phyloP scores from a whole-genome alignment of 2,888 invertebrate genomes.

The Drosophila pseudotakahashii region DNA sequence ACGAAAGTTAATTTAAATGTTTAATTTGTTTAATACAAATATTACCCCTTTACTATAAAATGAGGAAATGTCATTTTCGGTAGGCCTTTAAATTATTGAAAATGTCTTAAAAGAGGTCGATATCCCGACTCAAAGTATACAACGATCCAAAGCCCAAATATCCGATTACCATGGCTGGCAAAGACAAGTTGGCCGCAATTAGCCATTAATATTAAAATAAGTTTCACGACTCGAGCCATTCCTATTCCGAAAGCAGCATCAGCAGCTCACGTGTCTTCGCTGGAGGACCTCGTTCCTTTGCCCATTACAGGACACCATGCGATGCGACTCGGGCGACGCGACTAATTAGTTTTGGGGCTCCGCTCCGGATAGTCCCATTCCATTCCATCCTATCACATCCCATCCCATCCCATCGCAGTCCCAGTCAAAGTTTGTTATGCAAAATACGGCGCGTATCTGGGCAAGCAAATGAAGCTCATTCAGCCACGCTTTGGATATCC shows the following conservation, averaged over 20 bases:
- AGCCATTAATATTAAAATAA: constrained; percentile 74
- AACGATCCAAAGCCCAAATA: no score
- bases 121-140: no score
- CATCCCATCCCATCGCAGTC: not conserved
- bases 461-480: constrained; percentile 79
- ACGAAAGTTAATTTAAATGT: no score
- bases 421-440: constrained; percentile 76
- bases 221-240: constrained; percentile 47
- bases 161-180: constrained; percentile 1
- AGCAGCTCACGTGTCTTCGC: constrained; percentile 69
- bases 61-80: no score
- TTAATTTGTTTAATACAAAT: no score
- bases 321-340: constrained; percentile 33
- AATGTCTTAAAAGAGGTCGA: not conserved
- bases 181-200: constrained; percentile 64
- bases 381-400: constrained; percentile 13
- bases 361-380: constrained; percentile 45
- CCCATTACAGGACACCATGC: constrained; percentile 14
- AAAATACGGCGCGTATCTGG: constrained; percentile 68
- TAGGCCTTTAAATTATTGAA: no score
- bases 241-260: constrained; percentile 13
- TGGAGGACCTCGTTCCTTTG: constrained; percentile 5
- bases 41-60: no score
- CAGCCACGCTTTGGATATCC: constrained; percentile 56
- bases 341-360: constrained; percentile 76